Evolutionary conservation across 2,888 invertebrate genomes (phyloP).

Genomic region (Caenorhabditis zanzibari): DNA sequence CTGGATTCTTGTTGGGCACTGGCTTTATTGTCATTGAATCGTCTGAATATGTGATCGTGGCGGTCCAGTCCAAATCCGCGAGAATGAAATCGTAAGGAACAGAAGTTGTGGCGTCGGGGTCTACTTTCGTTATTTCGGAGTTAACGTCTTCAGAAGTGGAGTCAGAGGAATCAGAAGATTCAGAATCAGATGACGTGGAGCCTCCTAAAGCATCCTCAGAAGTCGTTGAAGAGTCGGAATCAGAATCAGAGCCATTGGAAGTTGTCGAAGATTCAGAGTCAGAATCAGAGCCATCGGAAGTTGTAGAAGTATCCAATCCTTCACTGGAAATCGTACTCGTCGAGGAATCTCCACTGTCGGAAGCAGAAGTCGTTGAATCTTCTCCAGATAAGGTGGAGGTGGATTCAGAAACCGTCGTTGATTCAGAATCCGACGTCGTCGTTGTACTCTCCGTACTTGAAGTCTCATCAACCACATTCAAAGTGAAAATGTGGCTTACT

Average conservation of each 20-base stretch:
- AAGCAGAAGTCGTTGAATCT: neutral
- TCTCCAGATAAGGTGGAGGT: neutral
- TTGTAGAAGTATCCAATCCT: neutral
- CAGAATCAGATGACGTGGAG: constrained; percentile 10
- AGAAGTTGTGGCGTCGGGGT: constrained; percentile 14
- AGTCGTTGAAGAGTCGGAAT: neutral
- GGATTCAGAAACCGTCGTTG: too few species aligned
- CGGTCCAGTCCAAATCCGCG: constrained; percentile 26
- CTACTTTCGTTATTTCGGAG: neutral
- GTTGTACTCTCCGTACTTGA: constrained; percentile 14
- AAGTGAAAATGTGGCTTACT: constrained; percentile 35
- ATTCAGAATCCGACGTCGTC: neutral
- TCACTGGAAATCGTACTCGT: too few species aligned
- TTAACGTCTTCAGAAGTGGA: neutral
- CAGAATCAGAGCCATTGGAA: constrained; percentile 15
- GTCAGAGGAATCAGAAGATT: neutral
- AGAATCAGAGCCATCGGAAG: neutral
- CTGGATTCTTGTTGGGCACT: constrained; percentile 38
- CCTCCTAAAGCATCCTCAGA: neutral
- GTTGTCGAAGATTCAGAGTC: constrained; percentile 6
- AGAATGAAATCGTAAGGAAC: constrained; percentile 43
- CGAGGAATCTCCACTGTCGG: neutral
- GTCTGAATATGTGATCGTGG: constrained; percentile 31
- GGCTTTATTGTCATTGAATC: constrained; percentile 31
- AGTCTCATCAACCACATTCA: constrained; percentile 35